phyloP scores from a whole-genome alignment of 30 jellyfish, hydroid and myxozoan genomes.

The Turritopsis rubra region DNA sequence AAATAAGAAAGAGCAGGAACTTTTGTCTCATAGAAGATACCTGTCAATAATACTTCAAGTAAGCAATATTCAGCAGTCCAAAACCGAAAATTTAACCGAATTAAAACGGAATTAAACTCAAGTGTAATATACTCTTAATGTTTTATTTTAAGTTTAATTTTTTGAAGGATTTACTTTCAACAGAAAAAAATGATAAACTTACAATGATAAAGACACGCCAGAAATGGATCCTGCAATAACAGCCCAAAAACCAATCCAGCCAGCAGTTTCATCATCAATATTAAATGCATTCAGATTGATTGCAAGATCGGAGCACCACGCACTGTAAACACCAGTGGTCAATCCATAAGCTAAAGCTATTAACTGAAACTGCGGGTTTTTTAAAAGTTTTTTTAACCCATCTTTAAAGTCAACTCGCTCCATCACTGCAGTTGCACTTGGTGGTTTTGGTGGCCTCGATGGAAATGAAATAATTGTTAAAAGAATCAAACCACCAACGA shows the following conservation, averaged over 20 bases:
- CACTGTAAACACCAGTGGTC: slow-evolving; percentile 98
- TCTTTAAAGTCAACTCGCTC: slow-evolving; percentile 64
- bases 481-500: slow-evolving; percentile 53
- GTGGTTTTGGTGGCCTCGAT: slow-evolving; percentile 89
- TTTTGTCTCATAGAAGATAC: too few relatives aligned
- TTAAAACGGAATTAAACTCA: too few relatives aligned
- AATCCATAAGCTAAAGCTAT: slow-evolving; percentile 94
- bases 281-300: slow-evolving; percentile 63
- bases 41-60: too few relatives aligned
- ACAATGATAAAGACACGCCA: slow-evolving; percentile 89
- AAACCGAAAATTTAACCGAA: too few relatives aligned
- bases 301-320: slow-evolving; percentile 99
- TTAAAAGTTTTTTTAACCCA: slow-evolving; percentile 59
- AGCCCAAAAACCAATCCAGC: slow-evolving; percentile 99
- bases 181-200: too few relatives aligned
- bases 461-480: slow-evolving; percentile 77
- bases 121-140: too few relatives aligned
- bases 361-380: slow-evolving; percentile 85
- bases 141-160: too few relatives aligned
- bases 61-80: too few relatives aligned
- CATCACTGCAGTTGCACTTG: slow-evolving; percentile 93
- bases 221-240: slow-evolving; percentile 96
- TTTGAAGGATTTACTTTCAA: too few relatives aligned
- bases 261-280: slow-evolving; percentile 71
- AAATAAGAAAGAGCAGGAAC: too few relatives aligned